These are phyloP conservation scores for Syncerus caffer DNA, from an alignment of 2,797 vertebrate species.

Conservation along the genomic window DNA sequence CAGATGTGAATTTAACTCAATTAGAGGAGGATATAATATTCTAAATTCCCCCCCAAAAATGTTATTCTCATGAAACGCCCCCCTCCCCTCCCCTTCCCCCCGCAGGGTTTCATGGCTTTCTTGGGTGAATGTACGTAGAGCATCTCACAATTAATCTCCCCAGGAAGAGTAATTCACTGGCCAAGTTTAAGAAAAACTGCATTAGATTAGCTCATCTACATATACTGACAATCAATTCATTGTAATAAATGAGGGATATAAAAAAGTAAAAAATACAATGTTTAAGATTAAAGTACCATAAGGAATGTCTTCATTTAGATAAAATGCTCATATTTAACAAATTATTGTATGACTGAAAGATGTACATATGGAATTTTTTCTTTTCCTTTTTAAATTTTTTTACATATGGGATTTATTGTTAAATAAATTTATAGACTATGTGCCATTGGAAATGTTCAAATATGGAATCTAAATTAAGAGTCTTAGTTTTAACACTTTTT, in stretches of 20 bases:
- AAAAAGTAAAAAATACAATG: not conserved
- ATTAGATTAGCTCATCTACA: not conserved
- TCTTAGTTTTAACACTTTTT: conserved; percentile 4
- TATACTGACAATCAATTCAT: not conserved
- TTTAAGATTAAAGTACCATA: conserved; percentile 20
- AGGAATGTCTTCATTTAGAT: not conserved
- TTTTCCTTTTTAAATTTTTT: not conserved
- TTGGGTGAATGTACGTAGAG: not conserved
- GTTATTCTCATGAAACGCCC: not conserved
- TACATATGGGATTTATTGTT: not conserved
- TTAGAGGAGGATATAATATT: not conserved
- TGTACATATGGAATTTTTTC: not conserved
- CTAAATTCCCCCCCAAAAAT: not conserved
- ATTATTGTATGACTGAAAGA: not conserved
- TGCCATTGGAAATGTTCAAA: not conserved
- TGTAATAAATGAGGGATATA: not conserved
- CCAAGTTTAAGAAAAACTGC: not conserved
- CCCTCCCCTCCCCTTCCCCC: too few relatives aligned
- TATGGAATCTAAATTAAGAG: not conserved
- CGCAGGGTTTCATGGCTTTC: not conserved
- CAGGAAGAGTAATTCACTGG: not conserved
- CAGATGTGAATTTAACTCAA: not conserved
- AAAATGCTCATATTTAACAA: not conserved
- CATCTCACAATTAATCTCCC: not conserved
- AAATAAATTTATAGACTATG: not conserved